Base-by-base conservation (phyloP, 2,888 invertebrate species). In the Aquatica leii region DNA sequence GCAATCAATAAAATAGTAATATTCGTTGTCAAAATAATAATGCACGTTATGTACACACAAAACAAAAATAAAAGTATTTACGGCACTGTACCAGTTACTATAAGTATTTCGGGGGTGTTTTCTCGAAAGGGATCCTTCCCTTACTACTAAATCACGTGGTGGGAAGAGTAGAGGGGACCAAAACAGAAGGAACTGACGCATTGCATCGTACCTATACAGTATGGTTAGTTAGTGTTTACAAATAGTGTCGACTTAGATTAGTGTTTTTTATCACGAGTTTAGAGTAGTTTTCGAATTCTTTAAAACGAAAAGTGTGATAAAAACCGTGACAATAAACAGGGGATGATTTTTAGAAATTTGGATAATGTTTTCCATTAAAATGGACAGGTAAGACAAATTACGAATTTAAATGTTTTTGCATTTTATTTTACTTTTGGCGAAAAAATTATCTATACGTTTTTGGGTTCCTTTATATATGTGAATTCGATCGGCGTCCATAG, bases 401-500 rank as follows among this genome's bases (percentile, higher is more conserved):
- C 51, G 15, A 14, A n/a, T 2, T 51, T 51, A n/a, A 5, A 34
- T 35, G 15, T 49, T 21, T 54, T 53, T 40, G n/a, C 17, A 31
- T 15, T 4, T 51, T 34, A 3, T 52, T n/a, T 21, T 17, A n/a
- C n/a, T n/a, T n/a, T n/a, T n/a, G n/a, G n/a, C n/a, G n/a, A 17
- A 17, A 31, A 46, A 46, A 40, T 20, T 37, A 20, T n/a, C n/a
- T n/a, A n/a, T n/a, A n/a, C 12, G n/a, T n/a, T n/a, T n/a, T n/a
- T n/a, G n/a, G 49, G 69, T 53, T 48, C 35, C 62, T 54, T 21
- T 61, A 6, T 53, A 63, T 70, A 68, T 52, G 57, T 35, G 46
- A 53, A 67, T 73, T 74, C 76, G 74, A 75, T 76, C 76, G 74
- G 69, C 75, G 76, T 73, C 71, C 66, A 59, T 65, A 70, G 74